phyloP scores from a whole-genome alignment of 2,113 vertebrate species.

The Herpailurus yagouaroundi region DNA sequence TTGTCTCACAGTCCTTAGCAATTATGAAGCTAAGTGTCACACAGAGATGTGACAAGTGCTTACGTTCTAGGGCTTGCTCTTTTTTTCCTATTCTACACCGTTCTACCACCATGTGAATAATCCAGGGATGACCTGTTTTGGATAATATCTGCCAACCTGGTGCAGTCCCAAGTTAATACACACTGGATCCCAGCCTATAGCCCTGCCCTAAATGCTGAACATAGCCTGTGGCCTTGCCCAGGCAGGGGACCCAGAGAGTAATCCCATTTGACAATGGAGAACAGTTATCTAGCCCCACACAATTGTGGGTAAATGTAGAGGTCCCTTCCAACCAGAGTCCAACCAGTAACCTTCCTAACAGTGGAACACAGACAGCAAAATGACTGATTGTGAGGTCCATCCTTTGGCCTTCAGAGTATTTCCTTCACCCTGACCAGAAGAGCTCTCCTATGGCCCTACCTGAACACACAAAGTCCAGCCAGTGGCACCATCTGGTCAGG shows the following conservation, averaged over 20 bases:
- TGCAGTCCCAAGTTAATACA: not conserved
- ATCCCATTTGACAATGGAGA: not conserved
- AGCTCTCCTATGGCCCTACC: not conserved
- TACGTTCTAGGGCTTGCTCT: not conserved
- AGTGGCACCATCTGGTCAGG: not conserved
- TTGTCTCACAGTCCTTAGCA: not conserved
- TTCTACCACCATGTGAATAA: not conserved
- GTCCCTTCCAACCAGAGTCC: not conserved
- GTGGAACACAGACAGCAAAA: not conserved
- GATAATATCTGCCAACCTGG: not conserved
- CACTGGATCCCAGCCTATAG: not conserved
- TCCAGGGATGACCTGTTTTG: not conserved
- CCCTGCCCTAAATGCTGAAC: fast-evolving
- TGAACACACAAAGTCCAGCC: not conserved
- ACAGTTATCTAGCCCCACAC: not conserved
- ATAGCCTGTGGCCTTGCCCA: not conserved
- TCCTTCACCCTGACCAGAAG: fast-evolving
- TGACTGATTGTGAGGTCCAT: not conserved
- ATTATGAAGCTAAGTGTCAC: not conserved
- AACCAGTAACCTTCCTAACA: not conserved
- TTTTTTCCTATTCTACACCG: not conserved
- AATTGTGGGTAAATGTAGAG: not conserved
- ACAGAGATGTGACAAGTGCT: not conserved
- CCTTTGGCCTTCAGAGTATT: not conserved
- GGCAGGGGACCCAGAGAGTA: not conserved